Evolutionary conservation across 2,797 vertebrate genomes (phyloP), one percentile per base, ranked within the genome.

Genomic region (Bovichtus diacanthus): DNA sequence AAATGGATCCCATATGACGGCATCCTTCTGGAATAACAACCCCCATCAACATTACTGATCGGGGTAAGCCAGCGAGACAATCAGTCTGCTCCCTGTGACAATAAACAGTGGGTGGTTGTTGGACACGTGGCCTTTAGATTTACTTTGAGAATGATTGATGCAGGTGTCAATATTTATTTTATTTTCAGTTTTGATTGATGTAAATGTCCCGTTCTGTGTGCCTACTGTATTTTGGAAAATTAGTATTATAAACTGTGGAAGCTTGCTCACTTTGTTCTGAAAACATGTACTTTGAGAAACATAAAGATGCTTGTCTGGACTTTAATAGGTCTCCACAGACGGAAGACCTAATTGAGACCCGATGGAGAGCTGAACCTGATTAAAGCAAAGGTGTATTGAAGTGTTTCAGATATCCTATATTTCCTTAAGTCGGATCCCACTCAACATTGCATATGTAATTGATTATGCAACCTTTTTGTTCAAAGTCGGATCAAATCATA

Each of bases 1-100:
- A 84, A 93, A 93, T 93, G 86, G 88, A 88, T 91, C 74, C 91
- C 90, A 93, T 88, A 91, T 92, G 92, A 90, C 63, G 18, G 74
- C 76, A 87, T 80, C 81, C 60, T 31, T 80, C 77, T 88, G 82
- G 87, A 87, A 83, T 70, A 89, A 81, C 84, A 81, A 80, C 71
- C 87, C 74, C 65, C 64, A 82, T 87, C 76, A 67, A 86, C 86
- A 84, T 87, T 85, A 89, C 82, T 59, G 82, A 86, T 90, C 51
- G n/a, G 74, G 74, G 63, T 87, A 76, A 84, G 78, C 83, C 53
- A 43, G 75, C 16, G 43, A 82, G 84, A 88, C 85, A 78, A 86
- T 83, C 80, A 69, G 87, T 81, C 84, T 80, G 83, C 76, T 51
- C 2, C 9, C 70, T 66, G 58, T 61, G 71, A 82, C 77, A 86